Evolutionary conservation across 2,888 invertebrate genomes (phyloP).

Genomic region (Harpagoxenus sublaevis): DNA sequence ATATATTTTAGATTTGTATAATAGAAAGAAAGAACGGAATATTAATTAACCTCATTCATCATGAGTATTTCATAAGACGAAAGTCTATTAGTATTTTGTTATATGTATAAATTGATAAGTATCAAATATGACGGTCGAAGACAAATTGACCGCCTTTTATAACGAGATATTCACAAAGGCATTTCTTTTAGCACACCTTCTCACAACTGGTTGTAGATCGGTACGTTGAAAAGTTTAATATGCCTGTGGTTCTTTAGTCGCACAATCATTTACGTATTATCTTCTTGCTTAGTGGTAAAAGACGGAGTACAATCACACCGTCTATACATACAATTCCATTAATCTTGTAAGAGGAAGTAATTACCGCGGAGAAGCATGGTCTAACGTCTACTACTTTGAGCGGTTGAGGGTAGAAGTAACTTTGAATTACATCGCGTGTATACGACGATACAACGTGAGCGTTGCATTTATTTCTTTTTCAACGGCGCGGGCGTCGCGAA

Average conservation of each 20-base stretch:
- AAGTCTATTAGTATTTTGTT: background rate
- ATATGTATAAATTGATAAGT: background rate
- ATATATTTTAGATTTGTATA: background rate
- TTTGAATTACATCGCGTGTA: constrained; percentile 58
- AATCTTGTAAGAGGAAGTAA: constrained; percentile 69
- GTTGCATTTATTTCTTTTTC: background rate
- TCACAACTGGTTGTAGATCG: background rate
- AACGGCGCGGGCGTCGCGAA: background rate
- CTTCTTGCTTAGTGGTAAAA: constrained; percentile 56
- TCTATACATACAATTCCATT: constrained; percentile 64
- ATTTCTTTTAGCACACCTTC: background rate
- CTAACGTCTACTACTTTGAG: constrained; percentile 62
- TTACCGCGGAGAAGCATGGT: constrained; percentile 56
- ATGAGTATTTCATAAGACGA: background rate
- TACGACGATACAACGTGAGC: background rate
- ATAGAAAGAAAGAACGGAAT: background rate
- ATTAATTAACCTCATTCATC: background rate
- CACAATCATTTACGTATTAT: constrained; percentile 10
- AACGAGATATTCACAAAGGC: background rate
- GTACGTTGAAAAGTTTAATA: background rate
- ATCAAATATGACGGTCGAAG: background rate
- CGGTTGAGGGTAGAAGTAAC: constrained; percentile 57
- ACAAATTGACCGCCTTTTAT: background rate
- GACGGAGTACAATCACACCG: constrained; percentile 63
- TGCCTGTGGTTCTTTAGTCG: background rate